Percentiles rank a stretch among this genome's conserved stretches.
Evolutionary conservation across 2,113 vertebrate species (phyloP).

Genomic region (Syngnathoides biaculeatus): DNA sequence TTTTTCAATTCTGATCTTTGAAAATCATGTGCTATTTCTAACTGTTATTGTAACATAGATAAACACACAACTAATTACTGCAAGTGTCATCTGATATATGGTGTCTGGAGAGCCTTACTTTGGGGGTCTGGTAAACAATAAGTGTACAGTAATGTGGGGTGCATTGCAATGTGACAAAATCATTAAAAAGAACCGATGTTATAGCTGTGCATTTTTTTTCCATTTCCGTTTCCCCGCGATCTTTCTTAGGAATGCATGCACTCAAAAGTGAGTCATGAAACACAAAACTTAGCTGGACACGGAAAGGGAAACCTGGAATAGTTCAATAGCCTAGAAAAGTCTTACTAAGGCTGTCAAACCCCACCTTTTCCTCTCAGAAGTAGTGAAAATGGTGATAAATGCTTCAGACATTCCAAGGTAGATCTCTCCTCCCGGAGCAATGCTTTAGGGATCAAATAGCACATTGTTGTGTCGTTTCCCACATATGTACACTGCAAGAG

Average conservation of each 20-base stretch:
- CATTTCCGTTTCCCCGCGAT: slow-evolving; percentile 35
- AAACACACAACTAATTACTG: too few relatives aligned
- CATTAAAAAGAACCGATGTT: slow-evolving; percentile 21
- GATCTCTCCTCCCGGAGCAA: slow-evolving; percentile 26
- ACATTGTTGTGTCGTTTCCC: slow-evolving; percentile 16
- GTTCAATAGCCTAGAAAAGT: slow-evolving; percentile 37
- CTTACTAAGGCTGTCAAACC: slow-evolving; percentile 21
- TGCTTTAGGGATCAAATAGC: slow-evolving; percentile 17
- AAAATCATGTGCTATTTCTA: too few relatives aligned
- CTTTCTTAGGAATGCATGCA: slow-evolving; percentile 23
- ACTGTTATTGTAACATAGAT: too few relatives aligned
- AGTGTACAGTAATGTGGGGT: slow-evolving; percentile 25
- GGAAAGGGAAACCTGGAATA: slow-evolving; percentile 54
- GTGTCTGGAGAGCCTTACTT: slow-evolving; percentile 40
- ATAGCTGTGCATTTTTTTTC: slow-evolving; percentile 14
- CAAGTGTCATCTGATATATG: slow-evolving; percentile 6
- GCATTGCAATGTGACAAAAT: slow-evolving; percentile 9
- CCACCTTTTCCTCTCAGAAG: slow-evolving; percentile 23
- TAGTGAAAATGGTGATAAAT: slow-evolving; percentile 36
- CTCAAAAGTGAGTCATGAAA: slow-evolving; percentile 52
- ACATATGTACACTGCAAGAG: not conserved
- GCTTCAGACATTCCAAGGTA: slow-evolving; percentile 16
- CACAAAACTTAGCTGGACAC: slow-evolving; percentile 51
- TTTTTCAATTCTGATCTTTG: too few relatives aligned
- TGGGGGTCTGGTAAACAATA: slow-evolving; percentile 62